Base-by-base conservation (phyloP, 1,140 invertebrate species). In the Nasonia giraulti region DNA sequence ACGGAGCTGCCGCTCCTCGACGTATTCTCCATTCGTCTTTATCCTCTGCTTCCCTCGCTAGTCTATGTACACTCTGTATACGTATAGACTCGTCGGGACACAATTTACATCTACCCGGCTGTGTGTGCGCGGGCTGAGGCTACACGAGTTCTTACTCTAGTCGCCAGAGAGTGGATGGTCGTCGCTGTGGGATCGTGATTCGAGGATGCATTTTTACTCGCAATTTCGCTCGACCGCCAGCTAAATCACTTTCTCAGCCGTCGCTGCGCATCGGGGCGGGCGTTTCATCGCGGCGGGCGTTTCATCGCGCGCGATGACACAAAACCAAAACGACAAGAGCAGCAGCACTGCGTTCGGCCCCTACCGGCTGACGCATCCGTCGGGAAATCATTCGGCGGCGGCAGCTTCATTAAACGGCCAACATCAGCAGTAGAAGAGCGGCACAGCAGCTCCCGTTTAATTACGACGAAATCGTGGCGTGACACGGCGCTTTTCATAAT, bases 111-210 rank as follows among this genome's bases (percentile, higher is more conserved):
- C 37, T 71, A 2, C 17, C n/a, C n/a, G 27, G 27, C 27, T 40
- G 55, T 62, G 55, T 62, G 3, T 33, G 69, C 69, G 3, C 69
- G 4, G 10, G 5, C 17, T 3, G 7, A 3, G 20, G 17, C 66
- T 69, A 69, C 66, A 44, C 23, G 78, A 80, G n/a, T 69, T 69
- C n/a, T 69, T 69, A 80, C 62, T 80, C 14, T n/a, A 71, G 23
- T 71, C 12, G 11, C 27, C 5, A 44, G 40, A 44, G 7, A 8
- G 40, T 44, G 40, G 40, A 40, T 40, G 5, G 4, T 40, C 7
- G 37, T 31, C 55, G 5, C 55, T 50, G 47, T 2, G 55, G 14
- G 14, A 62, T 62, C 17, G 55, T 0, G 55, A 62, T 62, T 20
- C 55, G 17, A n/a, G 20, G 20, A 62, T 62, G 12, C 40, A 37